Evolutionary conservation across 2,888 invertebrate genomes (phyloP).

Genomic region (Elysia crispata): DNA sequence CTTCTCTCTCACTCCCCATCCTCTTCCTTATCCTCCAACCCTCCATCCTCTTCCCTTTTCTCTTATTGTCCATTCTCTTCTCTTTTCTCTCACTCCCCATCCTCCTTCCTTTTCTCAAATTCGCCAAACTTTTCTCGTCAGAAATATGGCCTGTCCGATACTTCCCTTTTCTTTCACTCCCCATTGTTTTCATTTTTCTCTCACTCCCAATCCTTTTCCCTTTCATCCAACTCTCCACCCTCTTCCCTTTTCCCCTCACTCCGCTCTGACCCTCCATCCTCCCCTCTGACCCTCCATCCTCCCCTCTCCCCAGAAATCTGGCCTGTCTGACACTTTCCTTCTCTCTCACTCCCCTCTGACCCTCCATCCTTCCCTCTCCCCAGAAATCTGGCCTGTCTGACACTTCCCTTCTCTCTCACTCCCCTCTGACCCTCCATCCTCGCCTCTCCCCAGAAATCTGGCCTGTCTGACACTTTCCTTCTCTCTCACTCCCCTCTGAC

Average conservation of each 20-base stretch:
- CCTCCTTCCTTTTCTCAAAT: too few relatives aligned
- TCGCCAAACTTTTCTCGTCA: too few relatives aligned
- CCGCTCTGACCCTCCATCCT: slow-evolving; percentile 5
- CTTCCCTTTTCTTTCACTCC: not conserved
- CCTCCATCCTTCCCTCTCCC: slow-evolving; percentile 1
- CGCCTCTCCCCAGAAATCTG: slow-evolving; percentile 23
- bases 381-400: slow-evolving; percentile 39
- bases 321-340: slow-evolving; percentile 38
- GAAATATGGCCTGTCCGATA: too few relatives aligned
- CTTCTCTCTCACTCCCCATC: too few relatives aligned
- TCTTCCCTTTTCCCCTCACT: not conserved
- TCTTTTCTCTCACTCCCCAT: too few relatives aligned
- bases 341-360: too few relatives aligned
- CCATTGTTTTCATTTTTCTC: not conserved
- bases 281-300: slow-evolving; percentile 11
- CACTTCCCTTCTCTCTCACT: too few relatives aligned
- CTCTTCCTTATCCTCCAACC: too few relatives aligned
- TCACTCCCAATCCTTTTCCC: slow-evolving; percentile 9
- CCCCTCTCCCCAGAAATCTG: slow-evolving; percentile 25
- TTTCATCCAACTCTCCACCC: not conserved
- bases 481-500: too few relatives aligned
- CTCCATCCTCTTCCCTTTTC: too few relatives aligned
- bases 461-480: slow-evolving; percentile 38
- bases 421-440: slow-evolving; percentile 5
- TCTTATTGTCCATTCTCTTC: too few relatives aligned